Conservation (phyloP, 2,888 invertebrate species). For the Chloroclystis v-ata region DNA sequence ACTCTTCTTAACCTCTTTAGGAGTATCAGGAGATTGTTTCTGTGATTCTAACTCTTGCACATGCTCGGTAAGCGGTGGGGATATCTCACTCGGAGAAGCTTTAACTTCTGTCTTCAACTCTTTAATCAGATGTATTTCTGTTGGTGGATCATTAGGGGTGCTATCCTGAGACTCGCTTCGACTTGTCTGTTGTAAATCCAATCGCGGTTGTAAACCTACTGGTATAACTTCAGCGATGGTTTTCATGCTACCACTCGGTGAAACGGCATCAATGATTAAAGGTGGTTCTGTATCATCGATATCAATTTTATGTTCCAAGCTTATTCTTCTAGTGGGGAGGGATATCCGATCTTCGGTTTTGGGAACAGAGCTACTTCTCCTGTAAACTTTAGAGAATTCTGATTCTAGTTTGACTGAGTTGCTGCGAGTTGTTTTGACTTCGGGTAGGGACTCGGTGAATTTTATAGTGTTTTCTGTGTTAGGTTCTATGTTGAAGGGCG, state of each 20-base stretch:
- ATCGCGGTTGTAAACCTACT: slow-evolving; percentile 57
- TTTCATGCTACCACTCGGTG: slow-evolving; percentile 66
- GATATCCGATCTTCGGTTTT: slow-evolving; percentile 60
- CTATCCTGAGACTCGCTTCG: slow-evolving; percentile 64
- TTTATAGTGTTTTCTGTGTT: slow-evolving; percentile 45
- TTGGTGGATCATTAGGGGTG: slow-evolving; percentile 66
- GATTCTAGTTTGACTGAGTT: slow-evolving; percentile 58
- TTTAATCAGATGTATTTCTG: slow-evolving; percentile 65
- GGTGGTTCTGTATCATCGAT: slow-evolving; percentile 74
- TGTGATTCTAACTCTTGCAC: slow-evolving; percentile 55
- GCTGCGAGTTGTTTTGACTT: slow-evolving; percentile 45
- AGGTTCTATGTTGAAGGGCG: slow-evolving; percentile 47
- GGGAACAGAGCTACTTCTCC: slow-evolving; percentile 66
- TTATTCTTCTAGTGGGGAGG: slow-evolving; percentile 59
- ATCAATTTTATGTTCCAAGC: slow-evolving; percentile 72
- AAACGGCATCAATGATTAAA: slow-evolving; percentile 66
- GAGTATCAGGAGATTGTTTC: slow-evolving; percentile 67
- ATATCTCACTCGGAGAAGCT: slow-evolving; percentile 69
- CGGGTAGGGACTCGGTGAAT: slow-evolving; percentile 50
- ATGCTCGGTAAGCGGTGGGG: slow-evolving; percentile 60
- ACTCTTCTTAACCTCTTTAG: slow-evolving; percentile 70
- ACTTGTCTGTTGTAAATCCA: slow-evolving; percentile 56
- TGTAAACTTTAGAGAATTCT: slow-evolving; percentile 64
- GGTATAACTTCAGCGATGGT: slow-evolving; percentile 71
- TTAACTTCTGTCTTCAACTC: slow-evolving; percentile 55